A percentile compares a stretch with the other conserved stretches of the same genome.
Conservation (phyloP, 2,113 vertebrate genomes). For the Drymodes brunneopygia region DNA sequence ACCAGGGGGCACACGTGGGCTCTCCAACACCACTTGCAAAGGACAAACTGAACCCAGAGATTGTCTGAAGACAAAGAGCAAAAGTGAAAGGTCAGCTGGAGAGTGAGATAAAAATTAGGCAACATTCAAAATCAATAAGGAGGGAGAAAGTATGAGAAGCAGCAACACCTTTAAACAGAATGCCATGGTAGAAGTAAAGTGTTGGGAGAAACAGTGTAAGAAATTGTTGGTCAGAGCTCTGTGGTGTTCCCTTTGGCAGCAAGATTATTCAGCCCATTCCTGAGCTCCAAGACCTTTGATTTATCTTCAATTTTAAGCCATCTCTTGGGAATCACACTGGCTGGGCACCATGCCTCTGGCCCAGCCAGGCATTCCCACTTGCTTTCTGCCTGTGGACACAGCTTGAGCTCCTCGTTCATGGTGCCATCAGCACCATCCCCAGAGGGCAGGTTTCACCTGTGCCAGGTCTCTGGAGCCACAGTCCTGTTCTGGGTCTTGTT, state of each 20-base stretch:
- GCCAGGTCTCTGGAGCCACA: not conserved
- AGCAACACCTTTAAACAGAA: not conserved
- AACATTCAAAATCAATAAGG: not conserved
- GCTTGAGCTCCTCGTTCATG: accelerated
- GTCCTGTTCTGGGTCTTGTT: not conserved
- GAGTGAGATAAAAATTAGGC: not conserved
- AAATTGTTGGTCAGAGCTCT: not conserved
- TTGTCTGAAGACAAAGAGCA: not conserved
- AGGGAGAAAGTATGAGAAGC: not conserved
- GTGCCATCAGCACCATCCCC: not conserved
- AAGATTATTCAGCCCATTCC: not conserved
- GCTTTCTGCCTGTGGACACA: not conserved
- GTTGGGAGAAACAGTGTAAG: not conserved
- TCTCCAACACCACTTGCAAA: accelerated
- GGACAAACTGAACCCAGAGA: not conserved
- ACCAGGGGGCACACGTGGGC: accelerated
- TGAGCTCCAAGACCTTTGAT: not conserved
- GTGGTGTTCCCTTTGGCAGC: not conserved
- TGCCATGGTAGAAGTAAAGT: not conserved
- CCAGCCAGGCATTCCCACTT: not conserved
- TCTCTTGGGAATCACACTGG: not conserved
- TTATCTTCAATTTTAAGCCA: not conserved
- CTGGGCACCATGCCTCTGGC: not conserved
- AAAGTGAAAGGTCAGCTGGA: not conserved
- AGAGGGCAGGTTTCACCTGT: accelerated